Base-by-base conservation (phyloP, 1,140 invertebrate species). In the Delia radicum region DNA sequence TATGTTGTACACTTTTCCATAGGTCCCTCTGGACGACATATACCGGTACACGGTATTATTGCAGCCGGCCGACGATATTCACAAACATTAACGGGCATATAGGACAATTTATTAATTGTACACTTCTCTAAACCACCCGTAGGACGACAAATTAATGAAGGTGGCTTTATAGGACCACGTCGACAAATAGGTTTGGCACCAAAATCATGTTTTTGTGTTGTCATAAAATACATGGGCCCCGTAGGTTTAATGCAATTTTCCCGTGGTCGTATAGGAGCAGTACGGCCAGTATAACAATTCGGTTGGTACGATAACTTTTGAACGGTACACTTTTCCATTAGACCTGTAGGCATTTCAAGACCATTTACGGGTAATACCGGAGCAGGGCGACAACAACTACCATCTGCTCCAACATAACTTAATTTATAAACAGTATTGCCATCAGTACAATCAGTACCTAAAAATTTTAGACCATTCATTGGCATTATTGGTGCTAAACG, bases 191-290 rank as follows among this genome's bases (percentile, higher is more conserved):
- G 89, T 85, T 93, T 93, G 74, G 92, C 90, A 10, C 91, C 90
- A 80, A 90, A 93, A 86, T 93, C 92, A 78, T 92, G 91, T 76
- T 92, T 91, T 75, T 92, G 90, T 10, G 92, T 93, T 1, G 92
- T 93, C 74, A 90, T 86, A 75, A 90, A 89, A 81, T 93, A 90
- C 87, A 94, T 91, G 24, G 92, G 91, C 7, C 92, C 92, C 80
- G 89, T 87, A 2, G 91, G 85, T 12, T 81, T 80, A 62, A 85
- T 55, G 8, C 79, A 79, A 48, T 83, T 83, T 48, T 81, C 80
- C 77, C 79, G 81, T 6, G 85, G 85, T 0, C 82, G 78, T 27
- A 89, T 87, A 18, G 84, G 80, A 0, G 79, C 80, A 0, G 85
- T 83, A 10, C 88, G 88, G 63, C 85, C 80, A 0, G 85, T 76